Evolutionary conservation across 2,113 vertebrate species (phyloP).

Genomic region (Rhinolophus ferrumequinum): DNA sequence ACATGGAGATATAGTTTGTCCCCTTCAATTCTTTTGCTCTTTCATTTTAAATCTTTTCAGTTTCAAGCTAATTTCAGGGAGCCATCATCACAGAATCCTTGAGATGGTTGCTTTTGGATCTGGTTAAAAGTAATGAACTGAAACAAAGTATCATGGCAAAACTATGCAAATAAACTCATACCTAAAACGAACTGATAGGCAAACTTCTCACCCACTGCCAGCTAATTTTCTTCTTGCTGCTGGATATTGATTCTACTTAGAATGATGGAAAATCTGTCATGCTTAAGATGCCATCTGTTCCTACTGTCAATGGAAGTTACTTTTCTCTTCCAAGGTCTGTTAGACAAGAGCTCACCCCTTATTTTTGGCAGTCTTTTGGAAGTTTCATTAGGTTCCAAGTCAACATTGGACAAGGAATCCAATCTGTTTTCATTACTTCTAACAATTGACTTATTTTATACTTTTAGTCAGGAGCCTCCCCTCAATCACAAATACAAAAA

Average conservation of each 20-base stretch:
- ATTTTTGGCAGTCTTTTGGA: slow-evolving; percentile 61
- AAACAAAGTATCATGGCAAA: slow-evolving; percentile 83
- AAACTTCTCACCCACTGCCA: slow-evolving; percentile 69
- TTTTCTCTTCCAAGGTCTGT: slow-evolving; percentile 62
- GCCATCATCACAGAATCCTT: slow-evolving; percentile 64
- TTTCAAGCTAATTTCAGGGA: slow-evolving; percentile 66
- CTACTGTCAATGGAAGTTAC: slow-evolving; percentile 64
- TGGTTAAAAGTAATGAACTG: slow-evolving; percentile 78
- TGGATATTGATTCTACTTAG: slow-evolving; percentile 73
- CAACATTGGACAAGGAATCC: background rate
- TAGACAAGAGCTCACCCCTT: slow-evolving; percentile 39
- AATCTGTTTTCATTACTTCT: slow-evolving; percentile 64
- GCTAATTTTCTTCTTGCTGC: slow-evolving; percentile 75
- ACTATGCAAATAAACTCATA: slow-evolving; percentile 80
- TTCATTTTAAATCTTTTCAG: slow-evolving; percentile 61
- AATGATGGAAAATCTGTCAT: slow-evolving; percentile 74
- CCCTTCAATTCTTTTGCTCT: slow-evolving; percentile 50
- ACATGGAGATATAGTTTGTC: background rate
- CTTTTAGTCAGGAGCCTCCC: background rate
- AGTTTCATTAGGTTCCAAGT: slow-evolving; percentile 63
- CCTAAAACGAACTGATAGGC: slow-evolving; percentile 82
- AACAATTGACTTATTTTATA: slow-evolving; percentile 52
- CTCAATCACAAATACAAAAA: slow-evolving; percentile 50
- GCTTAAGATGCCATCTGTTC: slow-evolving; percentile 78
- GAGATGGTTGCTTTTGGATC: slow-evolving; percentile 65